Base-by-base conservation (phyloP, 2,888 invertebrate genomes). In the Eucera pruinosa region DNA sequence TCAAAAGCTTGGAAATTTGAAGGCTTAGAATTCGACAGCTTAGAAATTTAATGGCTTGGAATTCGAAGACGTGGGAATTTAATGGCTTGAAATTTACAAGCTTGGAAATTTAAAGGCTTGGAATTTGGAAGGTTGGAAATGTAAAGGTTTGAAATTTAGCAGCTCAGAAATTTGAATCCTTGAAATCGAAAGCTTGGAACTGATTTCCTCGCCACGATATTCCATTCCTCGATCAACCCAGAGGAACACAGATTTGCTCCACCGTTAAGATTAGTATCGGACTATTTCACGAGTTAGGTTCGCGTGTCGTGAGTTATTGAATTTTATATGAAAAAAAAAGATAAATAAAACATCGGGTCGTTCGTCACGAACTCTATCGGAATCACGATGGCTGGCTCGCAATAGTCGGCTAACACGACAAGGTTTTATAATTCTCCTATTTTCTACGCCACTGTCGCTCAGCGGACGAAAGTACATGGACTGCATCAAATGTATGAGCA, bases 401-500 rank as follows among this genome's bases (percentile, higher is more conserved):
- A 15, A 7, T 0, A 13, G 27, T 1, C n/a, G n/a, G n/a, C n/a
- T n/a, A n/a, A n/a, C n/a, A n/a, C 39, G 30, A 33, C 20, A n/a
- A 25, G 27, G 41, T 60, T 41, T 45, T 9, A 15, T 7, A 25
- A 50, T 20, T 54, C 15, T n/a, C 9, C 5, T 20, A 20, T 61
- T 48, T n/a, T 25, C 58, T 61, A 47, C 78, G 81, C 74, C 66
- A 71, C 45, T 82, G 79, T 57, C 18, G 58, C 55, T 25, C 68
- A 55, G 18, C 70, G 69, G 75, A 83, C 72, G 78, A 83, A 80
- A 73, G 69, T 78, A 54, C 61, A 81, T 69, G 79, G 72, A 67
- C 68, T 72, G 72, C 79, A 85, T 83, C 80, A 81, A 84, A 84
- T 79, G 80, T 81, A 72, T 66, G 78, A 78, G 80, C 80, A 86